Conservation (phyloP, 2,113 vertebrate species). For the Calidris pugnax region DNA sequence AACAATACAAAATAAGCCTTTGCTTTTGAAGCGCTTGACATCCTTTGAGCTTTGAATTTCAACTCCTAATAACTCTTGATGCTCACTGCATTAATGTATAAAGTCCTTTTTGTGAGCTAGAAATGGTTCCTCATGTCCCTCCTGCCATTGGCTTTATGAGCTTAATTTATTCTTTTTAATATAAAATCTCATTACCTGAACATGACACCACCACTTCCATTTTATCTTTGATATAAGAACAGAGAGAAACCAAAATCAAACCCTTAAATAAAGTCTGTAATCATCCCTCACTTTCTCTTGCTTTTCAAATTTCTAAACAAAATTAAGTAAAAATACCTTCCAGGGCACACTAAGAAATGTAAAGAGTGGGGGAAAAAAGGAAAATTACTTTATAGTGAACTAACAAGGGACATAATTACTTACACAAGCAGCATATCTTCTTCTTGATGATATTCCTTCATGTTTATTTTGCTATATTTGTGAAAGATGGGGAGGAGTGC, state of each 20-base stretch:
- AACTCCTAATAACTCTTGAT: slow-evolving; percentile 45
- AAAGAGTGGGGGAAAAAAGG: not conserved
- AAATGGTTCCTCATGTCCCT: slow-evolving; percentile 67
- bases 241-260: slow-evolving; percentile 88
- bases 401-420: slow-evolving; percentile 65
- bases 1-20: slow-evolving; percentile 49
- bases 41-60: slow-evolving; percentile 70
- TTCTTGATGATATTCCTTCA: slow-evolving; percentile 21
- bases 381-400: slow-evolving; percentile 38
- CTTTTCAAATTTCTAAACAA: slow-evolving; percentile 84
- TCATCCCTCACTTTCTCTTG: slow-evolving; percentile 74
- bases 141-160: slow-evolving; percentile 74
- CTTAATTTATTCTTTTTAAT: slow-evolving; percentile 90
- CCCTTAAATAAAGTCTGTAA: slow-evolving; percentile 85
- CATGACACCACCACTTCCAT: slow-evolving; percentile 78
- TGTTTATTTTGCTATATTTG: slow-evolving; percentile 17
- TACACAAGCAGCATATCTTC: slow-evolving; percentile 33
- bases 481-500: not conserved
- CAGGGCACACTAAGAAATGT: slow-evolving; percentile 62
- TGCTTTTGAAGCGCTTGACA: slow-evolving; percentile 64
- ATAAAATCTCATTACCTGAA: slow-evolving; percentile 90
- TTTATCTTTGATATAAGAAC: slow-evolving; percentile 88
- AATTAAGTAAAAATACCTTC: slow-evolving; percentile 77
- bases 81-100: slow-evolving; percentile 68
- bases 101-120: slow-evolving; percentile 65